Percentiles rank a stretch among this genome's conserved stretches.
These are phyloP conservation scores for Cygnus olor DNA, from an alignment of 2,797 vertebrate species.

Conservation along the genomic window DNA sequence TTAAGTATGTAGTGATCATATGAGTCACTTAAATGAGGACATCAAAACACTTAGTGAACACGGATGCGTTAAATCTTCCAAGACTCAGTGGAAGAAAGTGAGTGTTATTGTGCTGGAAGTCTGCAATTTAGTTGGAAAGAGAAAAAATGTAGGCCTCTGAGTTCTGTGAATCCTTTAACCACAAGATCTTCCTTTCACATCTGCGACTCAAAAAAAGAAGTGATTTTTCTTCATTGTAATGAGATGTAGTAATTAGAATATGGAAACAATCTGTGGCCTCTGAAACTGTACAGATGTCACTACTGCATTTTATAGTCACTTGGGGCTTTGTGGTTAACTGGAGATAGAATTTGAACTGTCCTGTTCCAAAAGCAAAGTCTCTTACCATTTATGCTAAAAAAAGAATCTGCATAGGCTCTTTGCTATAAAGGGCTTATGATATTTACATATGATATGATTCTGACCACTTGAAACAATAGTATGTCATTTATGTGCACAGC, in stretches of 20 bases:
- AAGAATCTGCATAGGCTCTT: not conserved
- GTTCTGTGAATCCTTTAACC: not conserved
- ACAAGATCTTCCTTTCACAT: slow-evolving; percentile 18
- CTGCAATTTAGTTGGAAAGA: not conserved
- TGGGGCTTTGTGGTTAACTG: slow-evolving; percentile 50
- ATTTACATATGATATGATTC: not conserved
- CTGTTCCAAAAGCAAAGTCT: slow-evolving; percentile 5
- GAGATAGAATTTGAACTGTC: slow-evolving; percentile 29
- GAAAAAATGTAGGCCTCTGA: not conserved
- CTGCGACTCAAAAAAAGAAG: not conserved
- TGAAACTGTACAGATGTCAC: slow-evolving; percentile 33
- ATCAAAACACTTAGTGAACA: not conserved
- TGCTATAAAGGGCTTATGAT: not conserved
- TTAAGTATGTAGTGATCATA: not conserved
- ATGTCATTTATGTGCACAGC: not conserved
- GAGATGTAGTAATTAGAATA: slow-evolving; percentile 45
- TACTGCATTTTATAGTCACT: slow-evolving; percentile 8
- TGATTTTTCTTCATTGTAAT: slow-evolving; percentile 36
- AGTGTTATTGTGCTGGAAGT: not conserved
- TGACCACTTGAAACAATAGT: not conserved
- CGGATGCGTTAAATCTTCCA: not conserved
- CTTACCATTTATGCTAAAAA: not conserved
- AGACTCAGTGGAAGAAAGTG: not conserved
- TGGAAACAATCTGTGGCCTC: slow-evolving; percentile 36
- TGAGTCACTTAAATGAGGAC: not conserved